These are phyloP conservation scores for Eurosta solidaginis DNA, from an alignment of 1,140 invertebrate genomes.

Conservation along the genomic window DNA sequence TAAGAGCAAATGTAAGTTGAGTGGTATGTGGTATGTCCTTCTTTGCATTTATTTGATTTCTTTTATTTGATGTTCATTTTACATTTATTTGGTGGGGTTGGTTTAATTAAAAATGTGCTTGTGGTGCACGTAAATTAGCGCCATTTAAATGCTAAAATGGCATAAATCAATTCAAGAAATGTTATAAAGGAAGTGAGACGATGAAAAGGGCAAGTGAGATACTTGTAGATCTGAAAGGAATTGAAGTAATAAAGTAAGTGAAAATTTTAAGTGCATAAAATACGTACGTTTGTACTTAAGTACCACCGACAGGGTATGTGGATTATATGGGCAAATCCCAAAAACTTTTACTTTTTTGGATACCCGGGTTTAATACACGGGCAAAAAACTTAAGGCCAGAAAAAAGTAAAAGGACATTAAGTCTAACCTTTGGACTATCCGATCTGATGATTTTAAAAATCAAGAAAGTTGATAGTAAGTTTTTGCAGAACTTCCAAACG, in stretches of 20 bases:
- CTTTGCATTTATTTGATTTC: neutral
- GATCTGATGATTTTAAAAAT: no score
- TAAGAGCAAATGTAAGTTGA: neutral
- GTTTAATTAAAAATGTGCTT: slow-evolving; percentile 4
- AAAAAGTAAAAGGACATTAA: no score
- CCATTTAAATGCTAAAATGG: slow-evolving; percentile 27
- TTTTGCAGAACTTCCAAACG: no score
- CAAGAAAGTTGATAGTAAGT: no score
- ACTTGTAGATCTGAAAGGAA: neutral
- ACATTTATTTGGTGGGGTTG: slow-evolving; percentile 6
- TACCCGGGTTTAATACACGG: no score
- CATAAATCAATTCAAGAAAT: slow-evolving; percentile 10
- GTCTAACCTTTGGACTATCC: no score
- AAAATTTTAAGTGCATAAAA: neutral
- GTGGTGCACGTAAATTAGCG: slow-evolving; percentile 16
- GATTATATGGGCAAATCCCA: no score
- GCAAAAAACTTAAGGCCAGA: no score
- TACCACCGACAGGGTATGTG: neutral
- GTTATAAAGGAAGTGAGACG: neutral
- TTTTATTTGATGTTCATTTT: neutral
- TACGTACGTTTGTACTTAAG: neutral
- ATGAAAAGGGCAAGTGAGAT: neutral
- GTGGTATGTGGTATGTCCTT: neutral
- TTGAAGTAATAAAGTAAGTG: neutral
- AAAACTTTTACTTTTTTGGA: no score